Conservation (phyloP, 1,140 invertebrate species). For the Luehdorfia chinensis region DNA sequence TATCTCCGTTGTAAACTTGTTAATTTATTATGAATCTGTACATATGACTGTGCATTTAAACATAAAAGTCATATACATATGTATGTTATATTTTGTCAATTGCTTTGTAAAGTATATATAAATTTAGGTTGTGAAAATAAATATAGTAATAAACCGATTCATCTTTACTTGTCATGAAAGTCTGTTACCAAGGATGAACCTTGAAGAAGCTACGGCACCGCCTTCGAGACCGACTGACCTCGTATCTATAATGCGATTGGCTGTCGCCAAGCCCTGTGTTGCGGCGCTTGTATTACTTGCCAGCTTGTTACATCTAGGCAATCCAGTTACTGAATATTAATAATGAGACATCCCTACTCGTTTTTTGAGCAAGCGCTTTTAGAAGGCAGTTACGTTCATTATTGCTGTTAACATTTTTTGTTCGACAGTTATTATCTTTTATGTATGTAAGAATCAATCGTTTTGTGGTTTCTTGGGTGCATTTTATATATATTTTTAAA, state of each 20-base stretch:
- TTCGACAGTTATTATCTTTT: background rate
- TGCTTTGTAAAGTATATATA: too few relatives aligned
- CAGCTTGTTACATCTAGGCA: background rate
- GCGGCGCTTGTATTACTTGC: background rate
- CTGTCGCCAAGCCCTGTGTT: constrained; percentile 2
- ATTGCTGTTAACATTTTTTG: constrained; percentile 12
- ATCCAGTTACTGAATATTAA: constrained; percentile 13
- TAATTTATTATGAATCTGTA: too few relatives aligned
- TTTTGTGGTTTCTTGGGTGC: too few relatives aligned
- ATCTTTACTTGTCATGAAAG: too few relatives aligned
- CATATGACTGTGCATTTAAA: too few relatives aligned
- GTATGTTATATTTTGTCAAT: too few relatives aligned
- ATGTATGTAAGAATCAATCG: constrained; percentile 5
- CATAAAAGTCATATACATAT: too few relatives aligned
- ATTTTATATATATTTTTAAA: too few relatives aligned
- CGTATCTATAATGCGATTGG: constrained; percentile 12
- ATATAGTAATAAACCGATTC: too few relatives aligned
- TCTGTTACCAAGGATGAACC: too few relatives aligned
- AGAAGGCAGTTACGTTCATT: constrained; percentile 4
- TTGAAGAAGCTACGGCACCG: background rate
- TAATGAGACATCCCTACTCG: background rate
- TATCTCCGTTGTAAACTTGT: too few relatives aligned
- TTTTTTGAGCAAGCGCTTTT: background rate
- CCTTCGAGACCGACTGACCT: constrained; percentile 14
- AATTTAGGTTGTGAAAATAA: too few relatives aligned